A percentile compares a stretch with the other conserved stretches of the same genome.
Conservation (phyloP, 2,888 invertebrate genomes). For the Lycaena phlaeas region DNA sequence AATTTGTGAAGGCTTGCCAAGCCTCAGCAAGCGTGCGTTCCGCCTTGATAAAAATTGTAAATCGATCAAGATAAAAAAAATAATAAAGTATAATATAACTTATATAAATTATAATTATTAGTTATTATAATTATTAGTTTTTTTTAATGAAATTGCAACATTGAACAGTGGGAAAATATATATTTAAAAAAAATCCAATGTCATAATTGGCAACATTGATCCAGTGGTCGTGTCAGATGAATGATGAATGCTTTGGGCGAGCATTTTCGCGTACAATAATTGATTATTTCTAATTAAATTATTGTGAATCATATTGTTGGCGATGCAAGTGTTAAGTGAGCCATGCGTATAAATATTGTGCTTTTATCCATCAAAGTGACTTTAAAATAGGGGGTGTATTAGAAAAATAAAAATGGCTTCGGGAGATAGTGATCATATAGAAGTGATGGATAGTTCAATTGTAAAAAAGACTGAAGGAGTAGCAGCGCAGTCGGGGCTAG, state of each 20-base stretch:
- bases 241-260: slow-evolving; percentile 59
- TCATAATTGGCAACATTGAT: slow-evolving; percentile 41
- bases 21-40: too few species aligned
- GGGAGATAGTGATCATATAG: slow-evolving; percentile 87
- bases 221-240: slow-evolving; percentile 61
- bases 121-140: too few species aligned
- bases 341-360: slow-evolving; percentile 59
- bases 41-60: too few species aligned
- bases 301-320: slow-evolving; percentile 60
- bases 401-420: slow-evolving; percentile 81
- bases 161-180: too few species aligned
- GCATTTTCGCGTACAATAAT: slow-evolving; percentile 65
- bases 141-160: too few species aligned
- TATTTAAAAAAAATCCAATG: too few species aligned
- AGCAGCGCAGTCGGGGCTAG: slow-evolving; percentile 73
- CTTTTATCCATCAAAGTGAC: slow-evolving; percentile 43
- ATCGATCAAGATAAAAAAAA: too few species aligned
- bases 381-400: slow-evolving; percentile 63
- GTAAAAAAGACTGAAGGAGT: slow-evolving; percentile 74
- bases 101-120: too few species aligned
- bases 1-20: too few species aligned
- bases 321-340: slow-evolving; percentile 59
- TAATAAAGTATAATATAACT: too few species aligned
- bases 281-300: slow-evolving; percentile 71
- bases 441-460: slow-evolving; percentile 79